Percentiles rank a stretch among this genome's conserved stretches.
Conservation (phyloP, 2,888 invertebrate genomes). For the Halocaridina rubra region DNA sequence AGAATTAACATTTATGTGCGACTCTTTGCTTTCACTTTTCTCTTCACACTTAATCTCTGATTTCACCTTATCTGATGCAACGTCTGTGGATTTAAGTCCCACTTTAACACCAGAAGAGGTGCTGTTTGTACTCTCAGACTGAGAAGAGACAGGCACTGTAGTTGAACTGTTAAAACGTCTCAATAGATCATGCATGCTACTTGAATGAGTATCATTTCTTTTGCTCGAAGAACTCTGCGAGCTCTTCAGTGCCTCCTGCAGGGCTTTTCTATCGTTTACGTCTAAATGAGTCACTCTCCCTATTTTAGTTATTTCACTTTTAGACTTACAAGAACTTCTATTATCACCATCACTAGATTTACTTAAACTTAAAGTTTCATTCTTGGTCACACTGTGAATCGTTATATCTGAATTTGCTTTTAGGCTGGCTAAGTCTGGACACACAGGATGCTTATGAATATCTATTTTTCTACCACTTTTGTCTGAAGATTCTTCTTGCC, state of each 20-base stretch:
- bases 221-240: constrained; percentile 56
- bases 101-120: constrained; percentile 54
- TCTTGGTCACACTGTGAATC: constrained; percentile 63
- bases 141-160: constrained; percentile 62
- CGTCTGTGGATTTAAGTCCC: constrained; percentile 38
- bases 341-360: constrained; percentile 40
- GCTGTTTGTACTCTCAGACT: constrained; percentile 64
- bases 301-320: constrained; percentile 47
- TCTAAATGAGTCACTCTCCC: constrained; percentile 61
- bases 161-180: constrained; percentile 61
- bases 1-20: constrained; percentile 55
- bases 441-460: constrained; percentile 49
- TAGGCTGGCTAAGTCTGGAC: constrained; percentile 53
- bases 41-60: constrained; percentile 52
- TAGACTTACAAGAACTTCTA: constrained; percentile 20
- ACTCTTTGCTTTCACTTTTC: constrained; percentile 53
- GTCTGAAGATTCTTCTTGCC: constrained; percentile 46
- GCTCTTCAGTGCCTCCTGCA: constrained; percentile 62
- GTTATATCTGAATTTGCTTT: constrained; percentile 63
- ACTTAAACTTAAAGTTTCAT: constrained; percentile 45
- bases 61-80: constrained; percentile 55
- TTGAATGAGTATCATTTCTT: constrained; percentile 51
- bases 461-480: constrained; percentile 57
- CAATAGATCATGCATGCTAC: constrained; percentile 51
- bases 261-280: constrained; percentile 61